phyloP scores from a whole-genome alignment of 2,113 vertebrate genomes.

The Rhadina sibilatrix region DNA sequence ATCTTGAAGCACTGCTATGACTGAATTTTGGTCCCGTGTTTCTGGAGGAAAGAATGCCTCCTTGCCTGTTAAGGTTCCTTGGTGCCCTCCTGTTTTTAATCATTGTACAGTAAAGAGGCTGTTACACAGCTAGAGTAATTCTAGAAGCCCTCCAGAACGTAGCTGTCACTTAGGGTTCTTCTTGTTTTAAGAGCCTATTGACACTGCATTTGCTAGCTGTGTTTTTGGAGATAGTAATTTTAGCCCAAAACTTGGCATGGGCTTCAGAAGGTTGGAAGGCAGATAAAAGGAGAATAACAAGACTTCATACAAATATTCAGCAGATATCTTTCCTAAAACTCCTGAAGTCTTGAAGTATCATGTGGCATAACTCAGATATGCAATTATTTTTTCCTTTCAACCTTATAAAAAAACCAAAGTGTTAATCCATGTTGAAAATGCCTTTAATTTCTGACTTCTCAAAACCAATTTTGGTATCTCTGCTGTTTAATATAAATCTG shows the following conservation, averaged over 20 bases:
- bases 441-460: not conserved
- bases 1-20: not conserved
- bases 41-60: not conserved
- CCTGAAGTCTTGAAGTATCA: not conserved
- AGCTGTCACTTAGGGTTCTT: not conserved
- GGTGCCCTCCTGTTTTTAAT: not conserved
- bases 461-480: not conserved
- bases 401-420: not conserved
- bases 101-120: not conserved
- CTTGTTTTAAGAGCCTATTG: not conserved
- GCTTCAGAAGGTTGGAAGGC: not conserved
- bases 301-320: not conserved
- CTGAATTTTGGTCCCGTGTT: not conserved
- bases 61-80: not conserved
- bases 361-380: not conserved
- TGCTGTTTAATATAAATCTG: not conserved
- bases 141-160: not conserved
- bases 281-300: not conserved
- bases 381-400: not conserved
- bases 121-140: not conserved
- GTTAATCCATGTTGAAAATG: not conserved
- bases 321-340: not conserved
- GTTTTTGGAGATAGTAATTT: not conserved
- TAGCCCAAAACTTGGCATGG: not conserved
- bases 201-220: not conserved